phyloP scores from a whole-genome alignment of 1,140 invertebrate species.

The Oncopodura yosiiana region DNA sequence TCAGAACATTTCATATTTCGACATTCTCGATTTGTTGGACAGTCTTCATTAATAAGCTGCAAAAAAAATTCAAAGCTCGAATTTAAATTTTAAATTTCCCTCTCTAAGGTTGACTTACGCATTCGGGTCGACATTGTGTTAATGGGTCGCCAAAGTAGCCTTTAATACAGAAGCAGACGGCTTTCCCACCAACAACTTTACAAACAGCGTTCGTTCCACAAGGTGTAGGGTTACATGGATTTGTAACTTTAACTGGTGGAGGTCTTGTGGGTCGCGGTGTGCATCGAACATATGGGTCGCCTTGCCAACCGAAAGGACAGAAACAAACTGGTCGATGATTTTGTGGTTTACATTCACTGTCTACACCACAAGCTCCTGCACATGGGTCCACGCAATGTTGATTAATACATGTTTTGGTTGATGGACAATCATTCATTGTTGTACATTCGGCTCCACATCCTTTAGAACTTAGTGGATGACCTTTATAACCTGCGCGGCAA shows the following conservation, averaged over 20 bases:
- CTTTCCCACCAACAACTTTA: slow-evolving; percentile 43
- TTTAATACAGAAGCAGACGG: slow-evolving; percentile 38
- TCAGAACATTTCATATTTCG: slow-evolving; percentile 63
- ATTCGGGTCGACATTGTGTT: slow-evolving; percentile 37
- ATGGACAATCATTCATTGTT: slow-evolving; percentile 58
- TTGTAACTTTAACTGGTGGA: no score
- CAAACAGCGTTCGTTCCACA: slow-evolving; percentile 61
- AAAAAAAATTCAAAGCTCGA: no score
- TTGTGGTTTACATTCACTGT: slow-evolving; percentile 38
- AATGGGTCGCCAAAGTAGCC: slow-evolving; percentile 39
- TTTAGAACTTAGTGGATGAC: slow-evolving; percentile 41
- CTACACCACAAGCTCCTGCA: slow-evolving; percentile 58
- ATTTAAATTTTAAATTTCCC: no score
- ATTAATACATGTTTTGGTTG: slow-evolving; percentile 63
- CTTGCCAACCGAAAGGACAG: slow-evolving; percentile 31
- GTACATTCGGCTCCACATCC: slow-evolving; percentile 46
- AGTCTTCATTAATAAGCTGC: slow-evolving; percentile 66
- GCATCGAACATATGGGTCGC: slow-evolving; percentile 36
- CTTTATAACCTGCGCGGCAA: slow-evolving; percentile 3
- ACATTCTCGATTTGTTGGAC: slow-evolving; percentile 59
- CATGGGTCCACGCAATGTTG: slow-evolving; percentile 59
- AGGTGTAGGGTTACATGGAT: slow-evolving; percentile 60
- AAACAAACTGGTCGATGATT: slow-evolving; percentile 21
- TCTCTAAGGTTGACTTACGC: slow-evolving; percentile 32
- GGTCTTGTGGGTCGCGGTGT: no score